These are phyloP conservation scores for Antheraea yamamai DNA, from an alignment of 2,888 invertebrate species.

Conservation along the genomic window DNA sequence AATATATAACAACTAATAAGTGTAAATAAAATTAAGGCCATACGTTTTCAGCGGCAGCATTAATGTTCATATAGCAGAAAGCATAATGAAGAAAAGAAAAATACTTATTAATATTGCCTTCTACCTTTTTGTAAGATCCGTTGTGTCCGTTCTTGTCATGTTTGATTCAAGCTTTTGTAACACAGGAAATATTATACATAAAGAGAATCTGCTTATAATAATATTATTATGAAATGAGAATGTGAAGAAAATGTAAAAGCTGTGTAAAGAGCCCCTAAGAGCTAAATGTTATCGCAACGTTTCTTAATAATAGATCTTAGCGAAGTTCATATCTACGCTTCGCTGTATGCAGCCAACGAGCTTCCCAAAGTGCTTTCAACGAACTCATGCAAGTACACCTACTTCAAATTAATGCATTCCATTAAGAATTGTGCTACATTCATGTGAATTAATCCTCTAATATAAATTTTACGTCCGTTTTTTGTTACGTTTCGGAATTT, in stretches of 20 bases:
- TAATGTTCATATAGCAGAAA: no score
- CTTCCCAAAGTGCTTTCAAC: constrained; percentile 53
- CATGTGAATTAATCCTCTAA: constrained; percentile 57
- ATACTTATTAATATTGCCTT: no score
- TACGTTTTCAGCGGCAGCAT: no score
- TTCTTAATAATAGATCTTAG: constrained; percentile 42
- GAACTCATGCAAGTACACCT: constrained; percentile 40
- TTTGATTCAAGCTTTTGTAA: neutral
- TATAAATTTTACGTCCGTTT: constrained; percentile 45
- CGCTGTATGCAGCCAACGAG: constrained; percentile 53
- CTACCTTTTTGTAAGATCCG: no score
- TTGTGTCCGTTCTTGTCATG: no score
- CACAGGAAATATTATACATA: no score
- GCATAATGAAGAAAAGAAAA: no score
- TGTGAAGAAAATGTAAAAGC: constrained; percentile 11
- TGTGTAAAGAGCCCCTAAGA: constrained; percentile 29
- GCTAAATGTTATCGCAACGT: constrained; percentile 42
- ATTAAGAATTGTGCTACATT: constrained; percentile 57
- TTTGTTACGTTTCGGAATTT: constrained; percentile 38
- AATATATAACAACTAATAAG: no score
- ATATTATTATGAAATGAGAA: no score
- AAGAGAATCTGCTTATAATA: no score
- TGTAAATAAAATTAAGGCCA: no score
- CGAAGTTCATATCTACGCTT: constrained; percentile 49
- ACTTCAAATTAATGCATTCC: constrained; percentile 65